Base-by-base conservation (phyloP, 2,113 vertebrate species). In the Neogobius melanostomus region DNA sequence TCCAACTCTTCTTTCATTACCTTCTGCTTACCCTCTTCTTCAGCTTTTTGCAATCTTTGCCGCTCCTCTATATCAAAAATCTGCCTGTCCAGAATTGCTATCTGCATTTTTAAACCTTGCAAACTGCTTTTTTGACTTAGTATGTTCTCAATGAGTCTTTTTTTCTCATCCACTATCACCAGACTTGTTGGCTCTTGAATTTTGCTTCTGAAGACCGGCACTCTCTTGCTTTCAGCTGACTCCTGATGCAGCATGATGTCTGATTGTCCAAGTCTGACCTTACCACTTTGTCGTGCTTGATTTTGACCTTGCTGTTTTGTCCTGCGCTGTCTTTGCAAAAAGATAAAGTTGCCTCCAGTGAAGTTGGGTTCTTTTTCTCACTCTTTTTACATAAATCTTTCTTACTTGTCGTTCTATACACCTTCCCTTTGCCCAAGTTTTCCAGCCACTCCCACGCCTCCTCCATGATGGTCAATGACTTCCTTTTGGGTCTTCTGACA, bases 391-490 rank as follows among this genome's bases (percentile, higher is more conserved):
- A 68, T 78, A 68, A 83, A 9, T 88, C 79, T 82, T 88, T 90
- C 47, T 91, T 83, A 17, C 46, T 49, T 8, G 77, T 72, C 7
- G 82, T 87, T n/a, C 87, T 89, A 12, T 92, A 89, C 60, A 79
- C 87, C 17, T 85, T 88, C 5, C 87, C 80, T 72, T 89, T 91
- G 0, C 92, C 87, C 44, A 94, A 76, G 54, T 80, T 91, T 70
- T 92, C 92, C 79, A 94, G 82, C 93, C 93, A 94, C 11, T 91
- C 90, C 88, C 91, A 89, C 11, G 92, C 93, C 70, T 93, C 93
- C 69, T 92, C 93, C 84, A 93, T 87, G 46, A 94, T 74, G 0
- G 89, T 92, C 51, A 94, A 76, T 15, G 93, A 94, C 81, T 94
- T 94, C 66, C 93, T 87, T 69, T 92, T 94, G 0, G 87, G 84